Conservation (phyloP, 2,797 vertebrate genomes). For the Acipenser transmontanus region DNA sequence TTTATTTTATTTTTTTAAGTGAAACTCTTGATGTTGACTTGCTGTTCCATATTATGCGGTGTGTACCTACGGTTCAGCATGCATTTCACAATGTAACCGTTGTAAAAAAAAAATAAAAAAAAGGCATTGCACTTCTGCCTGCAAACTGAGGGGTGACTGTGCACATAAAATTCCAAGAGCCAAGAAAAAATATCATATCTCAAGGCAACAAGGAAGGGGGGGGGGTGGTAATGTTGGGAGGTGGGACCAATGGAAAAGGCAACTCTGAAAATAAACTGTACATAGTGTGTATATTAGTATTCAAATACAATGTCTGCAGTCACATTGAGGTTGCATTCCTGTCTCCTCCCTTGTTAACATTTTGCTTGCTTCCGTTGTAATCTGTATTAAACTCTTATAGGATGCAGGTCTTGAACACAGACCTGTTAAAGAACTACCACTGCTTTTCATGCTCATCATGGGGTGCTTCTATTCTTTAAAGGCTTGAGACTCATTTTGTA, state of each 20-base stretch:
- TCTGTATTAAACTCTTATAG: constrained; percentile 57
- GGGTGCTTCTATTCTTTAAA: constrained; percentile 63
- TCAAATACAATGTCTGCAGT: constrained; percentile 56
- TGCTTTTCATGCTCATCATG: constrained; percentile 47
- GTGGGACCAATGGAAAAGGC: constrained; percentile 42
- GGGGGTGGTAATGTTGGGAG: constrained; percentile 25
- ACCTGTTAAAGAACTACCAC: constrained; percentile 56
- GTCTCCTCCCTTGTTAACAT: constrained; percentile 51
- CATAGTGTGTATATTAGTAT: constrained; percentile 69
- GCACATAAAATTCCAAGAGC: constrained; percentile 55
- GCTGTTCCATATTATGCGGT: constrained; percentile 55
- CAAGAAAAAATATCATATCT: constrained; percentile 32
- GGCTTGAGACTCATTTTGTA: constrained; percentile 61
- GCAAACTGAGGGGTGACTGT: constrained; percentile 49
- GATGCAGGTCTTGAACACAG: constrained; percentile 60
- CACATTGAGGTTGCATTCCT: constrained; percentile 52
- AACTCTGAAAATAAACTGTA: constrained; percentile 57
- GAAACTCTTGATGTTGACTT: constrained; percentile 55
- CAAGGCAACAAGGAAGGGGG: constrained; percentile 47
- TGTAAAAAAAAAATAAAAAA: constrained; percentile 46
- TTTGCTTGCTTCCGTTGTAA: constrained; percentile 60
- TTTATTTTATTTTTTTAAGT: constrained; percentile 45
- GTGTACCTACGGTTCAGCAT: constrained; percentile 66
- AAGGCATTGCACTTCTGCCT: constrained; percentile 63
- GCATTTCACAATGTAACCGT: constrained; percentile 57